Conservation (phyloP, 2,113 vertebrate genomes). For the Apodemus sylvaticus region DNA sequence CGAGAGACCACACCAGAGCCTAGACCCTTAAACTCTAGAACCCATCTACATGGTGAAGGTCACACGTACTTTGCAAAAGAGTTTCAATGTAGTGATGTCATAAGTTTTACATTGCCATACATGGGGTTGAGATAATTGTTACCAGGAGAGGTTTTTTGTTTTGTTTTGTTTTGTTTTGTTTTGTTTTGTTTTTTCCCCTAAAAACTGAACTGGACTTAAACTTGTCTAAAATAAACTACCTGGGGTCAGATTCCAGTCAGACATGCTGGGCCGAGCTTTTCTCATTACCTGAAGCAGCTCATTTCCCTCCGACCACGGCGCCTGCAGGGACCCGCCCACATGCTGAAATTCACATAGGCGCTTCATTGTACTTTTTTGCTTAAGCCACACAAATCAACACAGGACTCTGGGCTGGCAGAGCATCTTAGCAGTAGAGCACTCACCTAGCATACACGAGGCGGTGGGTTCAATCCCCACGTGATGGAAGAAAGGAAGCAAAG, state of each 20-base stretch:
- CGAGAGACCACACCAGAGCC: not conserved
- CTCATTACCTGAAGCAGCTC: not conserved
- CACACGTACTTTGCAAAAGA: not conserved
- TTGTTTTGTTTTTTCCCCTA: not conserved
- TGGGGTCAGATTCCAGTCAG: not conserved
- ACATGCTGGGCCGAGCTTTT: not conserved
- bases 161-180: too few species aligned
- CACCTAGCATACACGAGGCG: not conserved
- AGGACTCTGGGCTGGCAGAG: not conserved
- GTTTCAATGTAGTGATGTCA: not conserved
- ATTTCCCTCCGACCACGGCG: not conserved
- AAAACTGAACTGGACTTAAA: not conserved
- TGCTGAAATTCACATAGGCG: not conserved
- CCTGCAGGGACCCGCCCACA: not conserved
- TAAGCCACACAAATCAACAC: not conserved
- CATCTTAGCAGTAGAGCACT: not conserved
- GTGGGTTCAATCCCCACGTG: not conserved
- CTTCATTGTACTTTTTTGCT: not conserved
- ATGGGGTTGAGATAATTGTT: not conserved
- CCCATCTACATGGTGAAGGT: too few species aligned
- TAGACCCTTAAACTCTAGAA: not conserved
- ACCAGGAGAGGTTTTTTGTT: not conserved
- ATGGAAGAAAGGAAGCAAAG: not conserved
- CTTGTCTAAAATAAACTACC: not conserved
- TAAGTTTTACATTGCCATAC: not conserved